A percentile compares a stretch with the other conserved stretches of the same genome.
Conservation (phyloP, 2,113 vertebrate genomes). For the Phylloscopus trochiloides region DNA sequence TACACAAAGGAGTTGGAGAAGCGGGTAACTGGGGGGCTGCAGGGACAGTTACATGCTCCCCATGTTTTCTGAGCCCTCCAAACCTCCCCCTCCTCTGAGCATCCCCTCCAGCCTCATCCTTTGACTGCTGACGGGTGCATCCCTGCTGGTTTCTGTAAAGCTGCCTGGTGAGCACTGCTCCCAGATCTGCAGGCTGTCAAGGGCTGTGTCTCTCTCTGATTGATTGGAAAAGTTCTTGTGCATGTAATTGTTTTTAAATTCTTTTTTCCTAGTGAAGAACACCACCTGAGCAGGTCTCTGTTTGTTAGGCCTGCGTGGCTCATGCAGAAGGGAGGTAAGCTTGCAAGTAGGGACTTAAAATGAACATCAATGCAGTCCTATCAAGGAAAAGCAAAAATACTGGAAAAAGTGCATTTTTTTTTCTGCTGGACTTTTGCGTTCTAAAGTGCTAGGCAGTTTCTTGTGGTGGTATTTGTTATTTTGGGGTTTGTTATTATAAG, state of each 20-base stretch:
- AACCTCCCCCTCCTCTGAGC: not conserved
- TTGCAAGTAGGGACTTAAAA: not conserved
- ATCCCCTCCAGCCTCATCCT: not conserved
- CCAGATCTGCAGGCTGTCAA: constrained; percentile 28
- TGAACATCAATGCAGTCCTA: not conserved
- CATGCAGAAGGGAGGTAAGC: not conserved
- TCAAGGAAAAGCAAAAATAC: not conserved
- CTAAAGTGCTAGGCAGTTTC: not conserved
- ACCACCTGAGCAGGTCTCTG: constrained; percentile 35
- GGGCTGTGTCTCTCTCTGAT: not conserved
- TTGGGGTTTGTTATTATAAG: not conserved
- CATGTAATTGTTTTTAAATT: not conserved
- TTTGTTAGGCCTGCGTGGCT: accelerated
- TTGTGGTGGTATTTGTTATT: not conserved
- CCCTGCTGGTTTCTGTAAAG: not conserved
- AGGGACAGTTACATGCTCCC: accelerated
- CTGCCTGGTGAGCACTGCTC: constrained; percentile 1
- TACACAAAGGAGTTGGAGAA: not conserved
- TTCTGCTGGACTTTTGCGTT: not conserved
- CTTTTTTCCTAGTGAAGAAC: not conserved
- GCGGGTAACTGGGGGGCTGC: accelerated
- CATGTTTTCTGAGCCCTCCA: not conserved
- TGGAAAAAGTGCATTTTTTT: not conserved
- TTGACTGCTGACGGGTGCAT: not conserved
- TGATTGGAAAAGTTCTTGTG: constrained; percentile 57